Percentiles rank a stretch among this genome's conserved stretches.
Evolutionary conservation across 2,797 vertebrate genomes (phyloP).

Genomic region (Melanotaenia parkinsoni): DNA sequence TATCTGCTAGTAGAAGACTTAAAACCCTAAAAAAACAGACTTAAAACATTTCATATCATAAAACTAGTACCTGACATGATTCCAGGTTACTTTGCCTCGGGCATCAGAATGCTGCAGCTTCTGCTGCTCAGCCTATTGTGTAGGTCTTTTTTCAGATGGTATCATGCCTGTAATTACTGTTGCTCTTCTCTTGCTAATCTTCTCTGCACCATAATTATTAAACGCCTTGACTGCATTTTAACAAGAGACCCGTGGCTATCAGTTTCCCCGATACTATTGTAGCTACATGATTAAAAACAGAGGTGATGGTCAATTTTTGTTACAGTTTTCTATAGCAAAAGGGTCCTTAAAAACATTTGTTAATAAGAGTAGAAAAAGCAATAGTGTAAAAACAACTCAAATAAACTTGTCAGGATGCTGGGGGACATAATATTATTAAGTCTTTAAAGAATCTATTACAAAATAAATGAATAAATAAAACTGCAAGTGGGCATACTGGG

Average conservation of each 20-base stretch:
- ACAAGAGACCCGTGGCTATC: constrained; percentile 43
- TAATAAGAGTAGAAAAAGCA: too few species aligned
- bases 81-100: background rate
- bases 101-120: constrained; percentile 4
- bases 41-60: background rate
- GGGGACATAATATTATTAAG: too few species aligned
- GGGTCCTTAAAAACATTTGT: too few species aligned
- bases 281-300: constrained; percentile 26
- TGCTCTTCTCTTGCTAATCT: constrained; percentile 57
- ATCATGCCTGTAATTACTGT: constrained; percentile 40
- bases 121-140: constrained; percentile 23
- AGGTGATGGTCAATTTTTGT: constrained; percentile 31
- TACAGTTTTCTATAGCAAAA: constrained; percentile 22
- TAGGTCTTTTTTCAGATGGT: constrained; percentile 29
- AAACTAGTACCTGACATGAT: constrained; percentile 5
- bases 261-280: constrained; percentile 31
- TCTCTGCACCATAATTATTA: constrained; percentile 51
- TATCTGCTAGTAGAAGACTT: constrained; percentile 35
- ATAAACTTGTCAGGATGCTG: too few species aligned
- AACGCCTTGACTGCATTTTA: constrained; percentile 56
- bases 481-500: too few species aligned
- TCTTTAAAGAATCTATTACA: too few species aligned
- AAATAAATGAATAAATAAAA: too few species aligned
- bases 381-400: too few species aligned
- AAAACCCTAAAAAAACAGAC: constrained; percentile 12